Evolutionary conservation across 1,140 invertebrate species (phyloP), one percentile per base, ranked within the genome.

Genomic region (Drosophila navojoa): DNA sequence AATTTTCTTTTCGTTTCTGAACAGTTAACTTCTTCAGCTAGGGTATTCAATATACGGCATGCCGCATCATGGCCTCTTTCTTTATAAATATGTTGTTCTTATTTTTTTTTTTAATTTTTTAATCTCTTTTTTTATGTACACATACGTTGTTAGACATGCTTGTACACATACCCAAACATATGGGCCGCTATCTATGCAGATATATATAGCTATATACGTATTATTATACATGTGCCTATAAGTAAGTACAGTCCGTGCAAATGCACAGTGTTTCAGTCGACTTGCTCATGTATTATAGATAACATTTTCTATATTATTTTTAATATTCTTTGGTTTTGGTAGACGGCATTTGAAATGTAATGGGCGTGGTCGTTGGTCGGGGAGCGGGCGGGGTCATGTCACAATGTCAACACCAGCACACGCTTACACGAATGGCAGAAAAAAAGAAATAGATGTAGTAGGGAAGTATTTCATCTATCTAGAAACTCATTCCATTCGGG

Each of bases 261-360:
- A 60, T 60, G 81, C 81, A 74, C 38, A 77, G 70, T 38, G 35
- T 80, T 79, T 87, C 82, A 87, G 82, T 89, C 84, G 77, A 82
- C 77, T 85, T 71, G 19, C 61, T 63, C 73, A 47, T 66, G 52
- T 38, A 11, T 11, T 38, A 38, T 38, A 38, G 32, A 35, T 76
- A 53, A 44, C 7, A 22, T 64, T 9, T 22, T 69, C 40, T 29
- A 44, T 59, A 15, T 54, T 52, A 35, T 61, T 35, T 49, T 47
- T 44, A 58, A 52, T 75, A 58, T 57, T 74, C 52, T 70, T 70
- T 74, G 66, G 71, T 63, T 70, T 70, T 71, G 64, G 44, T 69
- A 57, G 66, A 70, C 64, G 57, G 53, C 50, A 74, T 70, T 52
- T 44, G 44, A 70, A 74, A 74, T 57, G 61, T 57, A 49, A 57